Conservation (phyloP, 2,113 vertebrate genomes). For the Delphinapterus leucas region DNA sequence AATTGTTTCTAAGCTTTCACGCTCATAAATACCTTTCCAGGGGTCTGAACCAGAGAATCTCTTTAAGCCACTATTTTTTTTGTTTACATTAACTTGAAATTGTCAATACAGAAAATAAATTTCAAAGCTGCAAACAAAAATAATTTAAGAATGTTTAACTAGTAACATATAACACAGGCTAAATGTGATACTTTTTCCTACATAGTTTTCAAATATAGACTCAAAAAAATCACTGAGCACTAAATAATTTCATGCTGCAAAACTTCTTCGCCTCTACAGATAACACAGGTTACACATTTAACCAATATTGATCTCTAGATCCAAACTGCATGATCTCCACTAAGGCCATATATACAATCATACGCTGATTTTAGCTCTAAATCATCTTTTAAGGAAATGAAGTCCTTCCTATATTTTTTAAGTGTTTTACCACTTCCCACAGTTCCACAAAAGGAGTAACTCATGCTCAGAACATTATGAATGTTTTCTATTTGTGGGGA, state of each 20-base stretch:
- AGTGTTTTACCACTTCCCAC: not conserved
- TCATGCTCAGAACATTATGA: not conserved
- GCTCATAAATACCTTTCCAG: conserved; percentile 75
- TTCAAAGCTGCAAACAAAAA: conserved; percentile 23
- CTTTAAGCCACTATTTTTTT: not conserved
- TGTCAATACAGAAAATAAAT: not conserved
- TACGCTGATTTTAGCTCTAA: not conserved
- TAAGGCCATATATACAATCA: not conserved
- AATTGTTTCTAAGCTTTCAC: conserved; percentile 76
- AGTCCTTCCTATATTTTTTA: not conserved
- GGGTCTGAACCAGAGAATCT: conserved; percentile 42
- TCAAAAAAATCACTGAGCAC: not conserved
- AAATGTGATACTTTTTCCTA: not conserved
- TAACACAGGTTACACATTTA: not conserved
- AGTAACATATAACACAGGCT: not conserved
- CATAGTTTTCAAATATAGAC: not conserved
- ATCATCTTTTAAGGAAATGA: not conserved
- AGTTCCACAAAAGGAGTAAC: not conserved
- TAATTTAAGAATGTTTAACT: not conserved
- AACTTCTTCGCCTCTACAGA: not conserved
- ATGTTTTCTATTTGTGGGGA: not conserved
- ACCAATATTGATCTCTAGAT: not conserved
- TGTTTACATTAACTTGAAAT: not conserved
- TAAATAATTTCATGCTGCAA: not conserved
- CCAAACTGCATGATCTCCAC: not conserved